Percentiles rank a stretch among this genome's conserved stretches.
Evolutionary conservation across 2,888 invertebrate genomes (phyloP).

Genomic region (Desoria tigrina): DNA sequence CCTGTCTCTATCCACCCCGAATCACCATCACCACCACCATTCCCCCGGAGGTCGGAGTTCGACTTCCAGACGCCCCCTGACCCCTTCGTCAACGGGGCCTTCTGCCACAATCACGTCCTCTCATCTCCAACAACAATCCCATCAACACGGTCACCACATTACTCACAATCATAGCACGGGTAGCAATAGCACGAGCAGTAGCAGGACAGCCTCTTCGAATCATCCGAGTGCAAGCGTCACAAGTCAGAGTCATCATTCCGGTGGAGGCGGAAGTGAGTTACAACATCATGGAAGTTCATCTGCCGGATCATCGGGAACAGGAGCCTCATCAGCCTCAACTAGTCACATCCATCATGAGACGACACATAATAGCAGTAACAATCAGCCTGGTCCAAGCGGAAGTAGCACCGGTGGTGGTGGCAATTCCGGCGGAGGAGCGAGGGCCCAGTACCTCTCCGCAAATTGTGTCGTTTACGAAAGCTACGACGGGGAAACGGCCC

Average conservation of each 20-base stretch:
- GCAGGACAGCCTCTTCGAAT: not conserved
- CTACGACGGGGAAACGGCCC: slow-evolving; percentile 88
- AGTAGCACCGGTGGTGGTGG: slow-evolving; percentile 23
- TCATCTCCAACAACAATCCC: not conserved
- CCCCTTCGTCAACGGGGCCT: not conserved
- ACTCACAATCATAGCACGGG: slow-evolving; percentile 11
- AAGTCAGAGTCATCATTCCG: not conserved
- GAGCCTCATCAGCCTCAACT: slow-evolving; percentile 2
- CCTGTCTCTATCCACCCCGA: slow-evolving; percentile 19
- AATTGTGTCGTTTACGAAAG: slow-evolving; percentile 95
- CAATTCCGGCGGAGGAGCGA: slow-evolving; percentile 14
- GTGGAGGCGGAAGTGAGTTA: slow-evolving; percentile 2
- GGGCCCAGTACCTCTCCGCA: slow-evolving; percentile 87
- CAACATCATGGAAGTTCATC: slow-evolving; percentile 8
- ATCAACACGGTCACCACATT: slow-evolving; percentile 29
- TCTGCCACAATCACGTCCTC: slow-evolving; percentile 19
- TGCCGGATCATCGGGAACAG: not conserved
- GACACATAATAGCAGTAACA: not conserved
- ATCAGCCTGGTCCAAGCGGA: slow-evolving; percentile 13
- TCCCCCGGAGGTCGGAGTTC: slow-evolving; percentile 19
- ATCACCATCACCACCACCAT: slow-evolving; percentile 26
- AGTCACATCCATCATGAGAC: not conserved
- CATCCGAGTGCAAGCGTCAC: no score
- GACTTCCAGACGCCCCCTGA: slow-evolving; percentile 10
- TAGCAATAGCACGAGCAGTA: not conserved